These are phyloP conservation scores for Camponotus pennsylvanicus DNA, from an alignment of 1,140 invertebrate genomes.

Conservation along the genomic window DNA sequence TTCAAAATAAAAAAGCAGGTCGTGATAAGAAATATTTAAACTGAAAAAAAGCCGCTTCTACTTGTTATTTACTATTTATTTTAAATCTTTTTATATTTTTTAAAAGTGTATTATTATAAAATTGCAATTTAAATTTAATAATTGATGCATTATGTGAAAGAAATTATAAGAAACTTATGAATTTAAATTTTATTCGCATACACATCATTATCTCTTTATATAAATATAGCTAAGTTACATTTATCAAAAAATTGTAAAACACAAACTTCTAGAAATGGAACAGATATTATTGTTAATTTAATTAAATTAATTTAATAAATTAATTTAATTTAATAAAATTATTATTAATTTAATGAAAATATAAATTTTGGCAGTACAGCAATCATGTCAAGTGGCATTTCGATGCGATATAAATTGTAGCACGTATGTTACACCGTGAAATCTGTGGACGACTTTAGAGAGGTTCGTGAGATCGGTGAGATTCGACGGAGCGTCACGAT, in stretches of 20 bases:
- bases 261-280: not conserved
- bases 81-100: not conserved
- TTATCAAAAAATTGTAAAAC: not conserved
- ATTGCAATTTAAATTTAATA: not conserved
- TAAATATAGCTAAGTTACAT: slow-evolving; percentile 2
- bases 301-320: not conserved
- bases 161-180: not conserved
- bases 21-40: slow-evolving; percentile 8
- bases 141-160: not conserved
- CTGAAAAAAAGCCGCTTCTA: not conserved
- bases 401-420: slow-evolving; percentile 51
- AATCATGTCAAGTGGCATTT: slow-evolving; percentile 13
- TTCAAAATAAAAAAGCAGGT: slow-evolving; percentile 35
- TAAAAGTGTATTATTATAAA: not conserved
- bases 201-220: not conserved
- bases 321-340: not conserved
- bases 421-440: slow-evolving; percentile 41
- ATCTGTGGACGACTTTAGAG: slow-evolving; percentile 35
- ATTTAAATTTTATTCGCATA: too few species aligned
- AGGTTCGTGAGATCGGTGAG: not conserved
- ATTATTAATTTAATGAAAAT: not conserved
- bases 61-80: not conserved
- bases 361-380: slow-evolving; percentile 18
- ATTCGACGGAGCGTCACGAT: slow-evolving; percentile 39
- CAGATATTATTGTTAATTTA: not conserved